A percentile compares a stretch with the other conserved stretches of the same genome.
Evolutionary conservation across 2,888 invertebrate genomes (phyloP).

Genomic region (Acanthoscelides obtectus): DNA sequence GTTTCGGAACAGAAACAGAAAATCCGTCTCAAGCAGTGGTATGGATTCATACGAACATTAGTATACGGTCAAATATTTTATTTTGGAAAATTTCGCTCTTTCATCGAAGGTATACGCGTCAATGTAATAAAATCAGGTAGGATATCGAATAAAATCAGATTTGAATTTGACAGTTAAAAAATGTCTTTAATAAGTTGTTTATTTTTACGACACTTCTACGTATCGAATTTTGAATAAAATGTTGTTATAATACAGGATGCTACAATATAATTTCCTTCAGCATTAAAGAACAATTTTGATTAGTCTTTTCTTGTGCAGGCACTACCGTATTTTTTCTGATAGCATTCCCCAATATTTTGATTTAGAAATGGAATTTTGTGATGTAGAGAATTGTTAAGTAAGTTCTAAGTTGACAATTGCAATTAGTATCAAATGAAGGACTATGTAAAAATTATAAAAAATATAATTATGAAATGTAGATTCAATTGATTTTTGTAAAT

Average conservation of each 20-base stretch:
- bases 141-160: neutral
- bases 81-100: conserved; percentile 1
- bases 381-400: neutral
- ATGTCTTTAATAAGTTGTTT: too few relatives aligned
- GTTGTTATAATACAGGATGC: too few relatives aligned
- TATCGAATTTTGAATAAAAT: too few relatives aligned
- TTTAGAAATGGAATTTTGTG: neutral
- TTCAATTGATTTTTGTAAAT: conserved; percentile 9
- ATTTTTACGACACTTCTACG: too few relatives aligned
- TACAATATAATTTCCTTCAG: too few relatives aligned
- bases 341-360: neutral
- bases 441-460: neutral
- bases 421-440: neutral
- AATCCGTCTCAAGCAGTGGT: conserved; percentile 27
- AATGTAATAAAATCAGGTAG: neutral
- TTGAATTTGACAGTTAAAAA: too few relatives aligned
- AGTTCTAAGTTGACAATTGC: neutral
- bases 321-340: too few relatives aligned
- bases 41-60: conserved; percentile 33
- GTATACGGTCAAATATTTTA: conserved; percentile 30
- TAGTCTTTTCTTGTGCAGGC: too few relatives aligned
- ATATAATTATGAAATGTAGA: neutral
- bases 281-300: too few relatives aligned
- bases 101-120: neutral
- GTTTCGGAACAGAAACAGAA: conserved; percentile 9